Evolutionary conservation across 2,113 vertebrate genomes (phyloP).

Genomic region (Cottus gobio): DNA sequence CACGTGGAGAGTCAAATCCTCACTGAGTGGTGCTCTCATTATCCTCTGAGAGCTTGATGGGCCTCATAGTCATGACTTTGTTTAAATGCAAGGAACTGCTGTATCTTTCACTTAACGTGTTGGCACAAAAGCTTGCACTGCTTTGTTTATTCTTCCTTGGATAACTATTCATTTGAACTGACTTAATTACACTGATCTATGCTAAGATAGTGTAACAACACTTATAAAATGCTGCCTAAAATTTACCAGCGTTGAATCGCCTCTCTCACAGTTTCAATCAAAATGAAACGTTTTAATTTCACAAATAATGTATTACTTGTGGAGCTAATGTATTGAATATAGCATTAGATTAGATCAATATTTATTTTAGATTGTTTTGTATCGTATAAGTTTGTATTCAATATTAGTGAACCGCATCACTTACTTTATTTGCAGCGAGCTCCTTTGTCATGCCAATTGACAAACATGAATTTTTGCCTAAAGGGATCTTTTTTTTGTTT

Average conservation of each 20-base stretch:
- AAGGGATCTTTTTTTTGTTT: conserved; percentile 36
- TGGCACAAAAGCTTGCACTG: not conserved
- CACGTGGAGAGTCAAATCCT: conserved; percentile 34
- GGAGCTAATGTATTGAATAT: not conserved
- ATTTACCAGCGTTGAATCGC: not conserved
- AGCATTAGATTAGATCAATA: not conserved
- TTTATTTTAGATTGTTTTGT: not conserved
- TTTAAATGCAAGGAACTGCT: not conserved
- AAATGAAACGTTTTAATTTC: not conserved
- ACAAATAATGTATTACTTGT: not conserved
- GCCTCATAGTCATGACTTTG: conserved; percentile 23
- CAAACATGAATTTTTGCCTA: not conserved
- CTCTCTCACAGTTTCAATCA: not conserved
- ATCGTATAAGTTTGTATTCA: not conserved
- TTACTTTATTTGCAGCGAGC: not conserved
- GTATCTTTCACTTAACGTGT: not conserved
- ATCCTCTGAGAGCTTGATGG: conserved; percentile 17
- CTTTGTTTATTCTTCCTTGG: not conserved
- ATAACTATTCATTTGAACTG: not conserved
- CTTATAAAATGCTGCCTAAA: not conserved
- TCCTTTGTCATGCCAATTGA: not conserved
- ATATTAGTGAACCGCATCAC: not conserved
- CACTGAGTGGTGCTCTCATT: conserved; percentile 17
- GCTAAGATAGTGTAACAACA: not conserved
- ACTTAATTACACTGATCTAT: not conserved